Evolutionary conservation across 2,888 invertebrate genomes (phyloP), one percentile per base, ranked within the genome.

Genomic region (Netelia inedita): DNA sequence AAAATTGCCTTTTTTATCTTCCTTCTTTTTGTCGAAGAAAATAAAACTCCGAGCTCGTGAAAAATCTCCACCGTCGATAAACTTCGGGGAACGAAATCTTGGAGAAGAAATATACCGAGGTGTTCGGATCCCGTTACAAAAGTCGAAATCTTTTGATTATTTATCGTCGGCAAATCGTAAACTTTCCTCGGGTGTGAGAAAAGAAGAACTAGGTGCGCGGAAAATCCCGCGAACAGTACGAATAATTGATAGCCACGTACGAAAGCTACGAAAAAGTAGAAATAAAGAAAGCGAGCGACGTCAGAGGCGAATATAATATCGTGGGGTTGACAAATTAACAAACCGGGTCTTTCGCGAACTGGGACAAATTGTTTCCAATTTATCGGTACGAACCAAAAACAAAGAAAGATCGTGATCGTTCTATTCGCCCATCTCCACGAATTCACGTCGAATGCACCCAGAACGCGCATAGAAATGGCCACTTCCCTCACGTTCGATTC

Each of bases 291-390:
- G 0, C 6, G 21, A 23, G 35, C 3, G n/a, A 14, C 9, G 11
- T 2, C 35, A 65, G 57, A 28, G 5, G 57, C 23, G 72, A 23
- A 19, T 59, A 69, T 63, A 69, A 75, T 75, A 81, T 81, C 68
- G 74, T 74, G 74, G 35, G 43, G 10, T 68, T 21, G 59, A 69
- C 74, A 81, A 81, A 74, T 74, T 75, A 75, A 81, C 69, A 69
- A 69, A 61, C 61, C 19, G n/a, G 41, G 68, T 69, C 69, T 69
- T 23, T 41, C 69, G 50, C n/a, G 57, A 14, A 82, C 71, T 41
- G 46, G 53, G 46, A 76, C 71, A 71, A 76, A 76, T 82, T 82
- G 66, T 71, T 82, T 76, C 55, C 71, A 82, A 76, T 82, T 82
- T 82, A 21, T 55, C 46, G n/a, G 63, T 59, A 28, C 11, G 16